Conservation (phyloP, 2,888 invertebrate genomes). For the Phyto melanocephala region DNA sequence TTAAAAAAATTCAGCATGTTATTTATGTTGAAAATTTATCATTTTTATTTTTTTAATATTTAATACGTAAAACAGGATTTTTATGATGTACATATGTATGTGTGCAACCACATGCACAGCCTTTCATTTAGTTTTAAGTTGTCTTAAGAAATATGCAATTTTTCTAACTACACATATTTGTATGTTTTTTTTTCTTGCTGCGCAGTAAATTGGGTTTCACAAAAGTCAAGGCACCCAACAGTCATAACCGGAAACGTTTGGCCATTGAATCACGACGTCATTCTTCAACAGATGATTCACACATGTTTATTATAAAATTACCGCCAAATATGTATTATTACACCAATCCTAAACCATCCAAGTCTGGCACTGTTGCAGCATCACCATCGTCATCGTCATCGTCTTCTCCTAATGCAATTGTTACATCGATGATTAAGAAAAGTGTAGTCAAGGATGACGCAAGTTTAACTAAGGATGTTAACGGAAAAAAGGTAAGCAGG, state of each 20-base stretch:
- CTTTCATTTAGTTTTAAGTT: slow-evolving; percentile 1
- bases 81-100: background rate
- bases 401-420: slow-evolving; percentile 38
- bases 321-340: slow-evolving; percentile 92
- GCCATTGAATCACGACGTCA: slow-evolving; percentile 87
- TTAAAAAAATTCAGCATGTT: slow-evolving; percentile 34
- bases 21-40: slow-evolving; percentile 49
- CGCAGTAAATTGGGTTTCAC: slow-evolving; percentile 87
- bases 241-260: slow-evolving; percentile 88
- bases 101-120: no score
- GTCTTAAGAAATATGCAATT: background rate
- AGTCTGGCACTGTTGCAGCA: slow-evolving; percentile 44
- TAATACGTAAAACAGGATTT: background rate
- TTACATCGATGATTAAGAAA: slow-evolving; percentile 40
- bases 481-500: slow-evolving; percentile 78
- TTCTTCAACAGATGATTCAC: slow-evolving; percentile 86
- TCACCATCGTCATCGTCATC: slow-evolving; percentile 68
- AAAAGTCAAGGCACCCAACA: slow-evolving; percentile 86
- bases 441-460: slow-evolving; percentile 56
- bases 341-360: slow-evolving; percentile 82
- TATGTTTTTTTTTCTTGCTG: slow-evolving; percentile 30
- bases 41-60: background rate
- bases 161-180: slow-evolving; percentile 9
- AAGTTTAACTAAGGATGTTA: slow-evolving; percentile 68
- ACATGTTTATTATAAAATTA: slow-evolving; percentile 91